Evolutionary conservation across 1,140 invertebrate species (phyloP).

Genomic region (Leptoteleia sp.): DNA sequence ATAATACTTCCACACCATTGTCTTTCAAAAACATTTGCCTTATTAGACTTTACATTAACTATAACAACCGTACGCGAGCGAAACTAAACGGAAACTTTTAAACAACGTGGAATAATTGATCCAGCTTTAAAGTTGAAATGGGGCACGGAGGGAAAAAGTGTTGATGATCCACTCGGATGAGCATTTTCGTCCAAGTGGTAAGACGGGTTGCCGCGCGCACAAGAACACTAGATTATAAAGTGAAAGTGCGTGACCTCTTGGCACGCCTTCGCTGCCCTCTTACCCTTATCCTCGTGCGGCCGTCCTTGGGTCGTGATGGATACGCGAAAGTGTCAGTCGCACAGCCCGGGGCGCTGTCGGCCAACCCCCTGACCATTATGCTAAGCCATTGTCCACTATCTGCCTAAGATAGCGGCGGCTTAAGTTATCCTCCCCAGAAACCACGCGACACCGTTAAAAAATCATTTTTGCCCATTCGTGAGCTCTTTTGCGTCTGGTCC

Average conservation of each 20-base stretch:
- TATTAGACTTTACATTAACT: too few relatives aligned
- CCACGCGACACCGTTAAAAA: constrained; percentile 70
- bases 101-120: constrained; percentile 45
- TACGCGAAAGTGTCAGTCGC: constrained; percentile 77
- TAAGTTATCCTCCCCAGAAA: constrained; percentile 54
- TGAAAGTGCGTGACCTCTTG: constrained; percentile 75
- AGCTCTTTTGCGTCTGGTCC: constrained; percentile 35
- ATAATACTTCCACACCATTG: too few relatives aligned
- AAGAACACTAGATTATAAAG: constrained; percentile 73
- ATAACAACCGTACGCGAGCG: too few relatives aligned
- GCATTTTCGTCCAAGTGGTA: constrained; percentile 59
- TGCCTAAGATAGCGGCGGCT: constrained; percentile 76
- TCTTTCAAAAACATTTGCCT: too few relatives aligned
- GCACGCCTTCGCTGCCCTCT: constrained; percentile 70
- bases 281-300: constrained; percentile 60
- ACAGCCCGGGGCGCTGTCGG: constrained; percentile 72
- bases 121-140: constrained; percentile 36
- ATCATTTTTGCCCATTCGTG: constrained; percentile 69
- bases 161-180: constrained; percentile 60
- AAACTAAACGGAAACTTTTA: too few relatives aligned
- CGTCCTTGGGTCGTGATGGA: constrained; percentile 72
- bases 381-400: constrained; percentile 81
- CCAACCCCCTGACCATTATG: constrained; percentile 77
- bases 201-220: constrained; percentile 47
- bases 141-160: constrained; percentile 48